Percentiles rank a stretch among this genome's conserved stretches.
These are phyloP conservation scores for Dromiciops gliroides DNA, from an alignment of 2,113 vertebrate species.

Conservation along the genomic window DNA sequence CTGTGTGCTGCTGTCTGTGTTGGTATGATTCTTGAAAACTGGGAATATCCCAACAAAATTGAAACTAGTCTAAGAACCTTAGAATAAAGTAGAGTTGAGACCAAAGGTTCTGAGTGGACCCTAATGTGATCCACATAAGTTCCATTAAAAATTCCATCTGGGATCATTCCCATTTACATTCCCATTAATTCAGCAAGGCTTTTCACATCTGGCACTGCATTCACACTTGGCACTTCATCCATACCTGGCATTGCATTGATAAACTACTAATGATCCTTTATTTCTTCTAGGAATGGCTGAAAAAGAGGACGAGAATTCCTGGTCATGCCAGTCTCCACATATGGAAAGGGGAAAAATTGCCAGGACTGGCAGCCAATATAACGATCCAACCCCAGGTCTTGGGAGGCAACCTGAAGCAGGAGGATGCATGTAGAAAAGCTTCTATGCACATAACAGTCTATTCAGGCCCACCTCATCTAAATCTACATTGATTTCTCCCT, in stretches of 20 bases:
- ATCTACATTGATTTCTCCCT: neutral
- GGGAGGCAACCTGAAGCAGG: neutral
- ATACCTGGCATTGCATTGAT: neutral
- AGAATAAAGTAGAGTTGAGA: neutral
- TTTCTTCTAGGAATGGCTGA: conserved; percentile 41
- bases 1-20: neutral
- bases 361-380: conserved; percentile 83
- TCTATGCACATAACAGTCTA: neutral
- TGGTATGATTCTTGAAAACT: neutral
- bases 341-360: conserved; percentile 59
- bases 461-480: neutral
- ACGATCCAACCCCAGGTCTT: conserved; percentile 67
- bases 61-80: neutral
- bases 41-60: neutral
- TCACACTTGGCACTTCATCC: neutral
- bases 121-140: neutral
- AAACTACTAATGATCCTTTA: conserved; percentile 39
- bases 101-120: neutral
- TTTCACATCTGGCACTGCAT: neutral
- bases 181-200: neutral
- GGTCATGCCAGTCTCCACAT: conserved; percentile 84
- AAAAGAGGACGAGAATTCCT: conserved; percentile 88
- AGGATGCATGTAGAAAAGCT: conserved; percentile 9
- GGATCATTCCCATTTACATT: neutral
- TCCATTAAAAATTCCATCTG: neutral